Evolutionary conservation across 2,888 invertebrate species (phyloP), one percentile per base, ranked within the genome.

Genomic region (Taenaris catops): DNA sequence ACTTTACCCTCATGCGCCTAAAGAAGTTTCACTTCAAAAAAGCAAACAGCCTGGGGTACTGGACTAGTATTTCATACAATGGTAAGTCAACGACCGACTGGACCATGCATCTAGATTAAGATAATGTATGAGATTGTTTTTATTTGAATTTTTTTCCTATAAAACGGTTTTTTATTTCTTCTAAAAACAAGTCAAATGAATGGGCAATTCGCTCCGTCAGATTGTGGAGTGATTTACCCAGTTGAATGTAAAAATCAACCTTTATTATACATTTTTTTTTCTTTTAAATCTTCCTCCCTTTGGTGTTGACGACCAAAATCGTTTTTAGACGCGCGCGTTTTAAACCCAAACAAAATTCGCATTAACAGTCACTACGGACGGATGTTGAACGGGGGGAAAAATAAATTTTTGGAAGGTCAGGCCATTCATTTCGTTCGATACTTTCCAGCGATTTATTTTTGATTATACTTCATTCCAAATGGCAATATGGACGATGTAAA

Each of bases 31-130:
- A n/a, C n/a, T n/a, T n/a, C n/a, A 17, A 4, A 17, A 17, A 2
- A 17, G 3, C 16, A 17, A 17, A 17, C 5, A 17, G n/a, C n/a
- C n/a, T n/a, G n/a, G n/a, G n/a, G n/a, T n/a, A n/a, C n/a, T n/a
- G n/a, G n/a, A n/a, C n/a, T n/a, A n/a, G n/a, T n/a, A n/a, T n/a
- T n/a, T n/a, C n/a, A n/a, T n/a, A 97, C 96, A 70, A 97, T 97
- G 97, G 97, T 97, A 95, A 96, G 96, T 96, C 72, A 56, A 63
- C 63, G 66, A 63, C 67, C 63, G 68, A 65, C 74, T 64, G 69
- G 73, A 66, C 69, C 72, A 51, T 51, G 69, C 66, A 63, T 62
- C 57, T 80, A 79, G 72, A 62, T 57, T 72, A 60, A 68, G 68
- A 60, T 62, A 58, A 58, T 44, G 63, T 71, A 62, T 64, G 57